Evolutionary conservation across 1,140 invertebrate genomes (phyloP).

Genomic region (Hydropsyche tenuis): DNA sequence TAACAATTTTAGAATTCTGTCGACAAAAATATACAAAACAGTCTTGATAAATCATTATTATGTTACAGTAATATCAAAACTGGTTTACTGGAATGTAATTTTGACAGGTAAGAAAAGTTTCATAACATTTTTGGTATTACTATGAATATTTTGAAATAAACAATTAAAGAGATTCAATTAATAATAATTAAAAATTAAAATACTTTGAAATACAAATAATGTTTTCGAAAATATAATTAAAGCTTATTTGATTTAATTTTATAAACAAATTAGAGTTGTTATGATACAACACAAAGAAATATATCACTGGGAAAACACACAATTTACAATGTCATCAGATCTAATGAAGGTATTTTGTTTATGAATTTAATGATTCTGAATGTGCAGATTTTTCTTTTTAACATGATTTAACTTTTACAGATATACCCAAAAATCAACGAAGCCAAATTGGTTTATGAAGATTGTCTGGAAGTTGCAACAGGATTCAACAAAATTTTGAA

Average conservation of each 20-base stretch:
- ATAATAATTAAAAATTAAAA: too few relatives aligned
- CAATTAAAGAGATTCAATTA: too few relatives aligned
- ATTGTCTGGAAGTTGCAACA: conserved; percentile 74
- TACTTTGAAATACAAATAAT: not conserved
- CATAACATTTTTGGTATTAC: conserved; percentile 11
- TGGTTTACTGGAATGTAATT: conserved; percentile 79
- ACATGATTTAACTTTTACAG: conserved; percentile 52
- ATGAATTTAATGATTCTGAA: conserved; percentile 11
- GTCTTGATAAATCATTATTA: conserved; percentile 76
- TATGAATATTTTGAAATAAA: not conserved
- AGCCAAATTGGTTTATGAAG: conserved; percentile 73
- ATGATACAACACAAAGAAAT: conserved; percentile 68
- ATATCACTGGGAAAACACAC: conserved; percentile 71
- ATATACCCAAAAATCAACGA: conserved; percentile 69
- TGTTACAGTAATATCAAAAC: conserved; percentile 67
- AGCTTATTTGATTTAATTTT: not conserved
- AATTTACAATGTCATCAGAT: conserved; percentile 71
- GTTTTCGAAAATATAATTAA: not conserved
- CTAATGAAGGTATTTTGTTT: conserved; percentile 57
- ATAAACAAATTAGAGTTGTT: conserved; percentile 27
- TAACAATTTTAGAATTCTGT: conserved; percentile 36
- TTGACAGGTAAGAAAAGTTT: conserved; percentile 68
- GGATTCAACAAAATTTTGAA: conserved; percentile 83
- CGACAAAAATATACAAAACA: conserved; percentile 61
- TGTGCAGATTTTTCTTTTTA: not conserved